Base-by-base conservation (phyloP, 64 coral and sea anemone genomes). In the Hydrozoanthus tunicans region DNA sequence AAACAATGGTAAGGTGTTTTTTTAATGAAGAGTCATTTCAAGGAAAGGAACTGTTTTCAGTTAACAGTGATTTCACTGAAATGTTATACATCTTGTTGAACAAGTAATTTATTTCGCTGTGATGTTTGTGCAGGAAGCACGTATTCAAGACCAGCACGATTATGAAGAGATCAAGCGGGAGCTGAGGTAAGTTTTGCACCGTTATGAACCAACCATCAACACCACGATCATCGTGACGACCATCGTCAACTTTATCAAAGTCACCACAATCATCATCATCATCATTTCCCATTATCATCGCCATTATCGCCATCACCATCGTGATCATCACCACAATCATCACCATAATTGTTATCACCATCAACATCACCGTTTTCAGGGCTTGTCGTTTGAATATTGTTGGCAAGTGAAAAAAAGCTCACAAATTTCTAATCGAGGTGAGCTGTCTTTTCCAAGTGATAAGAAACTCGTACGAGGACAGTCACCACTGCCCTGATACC, bases 101-200 rank as follows among this genome's bases (percentile, higher is more conserved):
- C 17, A 4, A 71, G 51, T 59, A 9, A 3, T 54, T 90, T 53
- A 9, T 11, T 17, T 63, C n/a, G 4, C 20, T 69, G 53, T 76
- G 53, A 56, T 71, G 73, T 80, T 32, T 7, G 52, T 83, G 13
- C 26, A 99, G 97, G 97, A 99, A 81, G 66, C 59, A 32, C 95
- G 91, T 63, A 85, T 99, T 54, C 82, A 95, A 11, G 56, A 85
- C 59, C 97, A 99, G 67, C 20, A 77, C 59, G 86, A 99, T 76
- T 99, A 99, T 75, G 97, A 99, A 88, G 97, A 99, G 82, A 91
- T 99, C 56, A 91, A 94, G 8, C 91, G 94, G 75, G 97, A 99
- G 81, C 65, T 99, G 23, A 92, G 92, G 97, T 99, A 7, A 62
- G 79, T 51, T 58, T 64, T 63, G 6, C 7, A 15, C 17, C 3